A percentile compares a stretch with the other conserved stretches of the same genome.
phyloP scores from a whole-genome alignment of 2,888 invertebrate genomes.

The Aelia acuminata region DNA sequence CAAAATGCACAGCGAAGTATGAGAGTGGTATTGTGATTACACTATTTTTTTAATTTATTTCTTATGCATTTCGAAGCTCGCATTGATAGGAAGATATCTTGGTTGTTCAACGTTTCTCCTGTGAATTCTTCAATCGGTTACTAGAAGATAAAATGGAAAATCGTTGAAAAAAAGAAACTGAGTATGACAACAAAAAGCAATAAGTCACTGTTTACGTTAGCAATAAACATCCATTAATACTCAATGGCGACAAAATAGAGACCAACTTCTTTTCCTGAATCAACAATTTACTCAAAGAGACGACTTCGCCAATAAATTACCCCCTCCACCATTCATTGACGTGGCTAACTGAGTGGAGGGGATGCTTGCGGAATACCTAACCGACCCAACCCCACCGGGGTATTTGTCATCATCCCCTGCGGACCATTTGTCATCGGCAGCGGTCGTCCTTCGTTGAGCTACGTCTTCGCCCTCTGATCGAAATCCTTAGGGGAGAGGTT shows the following conservation, averaged over 20 bases:
- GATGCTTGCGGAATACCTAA: conserved; percentile 30
- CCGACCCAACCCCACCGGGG: not conserved
- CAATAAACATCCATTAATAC: not conserved
- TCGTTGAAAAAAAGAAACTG: not conserved
- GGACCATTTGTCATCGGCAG: conserved; percentile 21
- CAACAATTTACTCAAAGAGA: conserved; percentile 31
- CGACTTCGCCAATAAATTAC: not conserved
- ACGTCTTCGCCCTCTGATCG: not conserved
- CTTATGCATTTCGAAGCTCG: no score
- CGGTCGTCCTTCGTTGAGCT: not conserved
- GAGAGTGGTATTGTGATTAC: no score
- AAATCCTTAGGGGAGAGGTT: not conserved
- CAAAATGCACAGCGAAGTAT: no score
- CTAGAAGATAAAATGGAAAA: not conserved
- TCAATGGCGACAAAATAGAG: not conserved
- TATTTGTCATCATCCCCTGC: conserved; percentile 14
- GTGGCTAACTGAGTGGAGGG: conserved; percentile 26
- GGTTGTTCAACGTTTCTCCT: no score
- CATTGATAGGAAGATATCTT: no score
- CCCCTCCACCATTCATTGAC: conserved; percentile 16
- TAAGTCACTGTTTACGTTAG: not conserved
- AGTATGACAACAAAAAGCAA: not conserved
- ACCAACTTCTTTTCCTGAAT: conserved; percentile 12
- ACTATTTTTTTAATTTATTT: no score
- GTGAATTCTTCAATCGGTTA: not conserved